Evolutionary conservation across 1,140 invertebrate species (phyloP), one percentile per base, ranked within the genome.

Genomic region (Trigoniulus corallinus): DNA sequence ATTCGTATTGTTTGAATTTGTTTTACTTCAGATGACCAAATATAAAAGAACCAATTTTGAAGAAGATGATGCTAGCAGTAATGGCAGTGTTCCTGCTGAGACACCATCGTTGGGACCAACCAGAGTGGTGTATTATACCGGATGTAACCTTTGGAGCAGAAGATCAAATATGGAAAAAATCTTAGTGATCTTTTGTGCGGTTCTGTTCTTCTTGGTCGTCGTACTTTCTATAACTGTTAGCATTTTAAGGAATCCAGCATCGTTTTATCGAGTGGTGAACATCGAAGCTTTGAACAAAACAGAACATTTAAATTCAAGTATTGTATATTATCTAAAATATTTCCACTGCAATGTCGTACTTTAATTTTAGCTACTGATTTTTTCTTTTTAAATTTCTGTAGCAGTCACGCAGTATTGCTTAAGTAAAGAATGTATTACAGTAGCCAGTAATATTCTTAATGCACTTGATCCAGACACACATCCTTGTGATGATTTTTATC

Each of bases 401-500:
- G 29, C 29, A 15, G 29, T 7, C 7, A 7, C 29, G 15, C 7
- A 15, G 7, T 34, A 74, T 44, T 93, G 88, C 62, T 66, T 92
- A 10, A 84, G 82, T 12, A 74, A 83, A 51, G 78, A 80, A 3
- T 94, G 89, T 61, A 81, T 95, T 3, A 83, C 80, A 48, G 84
- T 87, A 0, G 81, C 89, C 0, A 84, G 84, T 41, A 76, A 82
- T 48, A 81, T 96, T 34, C 72, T 94, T 37, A 78, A 81, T 52
- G 81, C 84, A 1, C 82, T 96, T 66, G 85, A 97, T 63, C 63
- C 67, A 0, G 71, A 67, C 1, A 74, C 81, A 1, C 74, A 94
- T 64, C 92, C 93, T 0, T 98, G 94, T 64, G 74, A 88, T 7
- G 88, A 98, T 67, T 98, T 97, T 68, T 98, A 95, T 66, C 73